phyloP scores from a whole-genome alignment of 2,797 vertebrate species.

The Emys orbicularis region DNA sequence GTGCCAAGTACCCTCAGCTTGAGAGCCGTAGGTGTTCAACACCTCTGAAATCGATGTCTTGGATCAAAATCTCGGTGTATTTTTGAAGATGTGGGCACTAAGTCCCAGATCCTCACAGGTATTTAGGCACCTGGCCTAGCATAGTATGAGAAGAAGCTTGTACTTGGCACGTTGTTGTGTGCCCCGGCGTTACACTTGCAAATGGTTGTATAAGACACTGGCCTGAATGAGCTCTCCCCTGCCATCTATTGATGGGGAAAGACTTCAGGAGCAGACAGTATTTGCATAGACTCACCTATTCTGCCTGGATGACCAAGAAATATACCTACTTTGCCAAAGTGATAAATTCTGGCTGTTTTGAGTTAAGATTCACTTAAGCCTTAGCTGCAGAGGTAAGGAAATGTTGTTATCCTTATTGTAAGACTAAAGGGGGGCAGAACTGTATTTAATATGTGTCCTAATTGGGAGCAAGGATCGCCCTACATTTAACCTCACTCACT shows the following conservation, averaged over 20 bases:
- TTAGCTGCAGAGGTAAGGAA: not conserved
- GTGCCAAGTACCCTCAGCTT: not conserved
- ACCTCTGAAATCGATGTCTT: rapidly evolving
- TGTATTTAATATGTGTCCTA: not conserved
- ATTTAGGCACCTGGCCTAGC: not conserved
- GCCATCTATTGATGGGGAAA: not conserved
- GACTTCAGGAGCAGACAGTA: not conserved
- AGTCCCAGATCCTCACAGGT: not conserved
- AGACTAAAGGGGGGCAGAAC: not conserved
- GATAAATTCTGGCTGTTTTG: not conserved
- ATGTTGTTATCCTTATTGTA: not conserved
- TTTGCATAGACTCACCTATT: not conserved
- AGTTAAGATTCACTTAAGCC: not conserved
- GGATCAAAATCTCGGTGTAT: not conserved
- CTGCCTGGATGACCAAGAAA: not conserved
- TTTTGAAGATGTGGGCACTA: not conserved
- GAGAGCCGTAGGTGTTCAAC: not conserved
- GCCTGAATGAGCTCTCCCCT: not conserved
- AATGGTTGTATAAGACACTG: not conserved
- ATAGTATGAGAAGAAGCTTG: not conserved
- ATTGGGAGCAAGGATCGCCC: not conserved
- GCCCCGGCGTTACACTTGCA: not conserved
- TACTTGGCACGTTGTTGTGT: not conserved
- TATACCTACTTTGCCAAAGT: not conserved
- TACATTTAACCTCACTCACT: not conserved